Evolutionary conservation across 2,888 invertebrate species (phyloP).

Genomic region (Erebia epiphron): DNA sequence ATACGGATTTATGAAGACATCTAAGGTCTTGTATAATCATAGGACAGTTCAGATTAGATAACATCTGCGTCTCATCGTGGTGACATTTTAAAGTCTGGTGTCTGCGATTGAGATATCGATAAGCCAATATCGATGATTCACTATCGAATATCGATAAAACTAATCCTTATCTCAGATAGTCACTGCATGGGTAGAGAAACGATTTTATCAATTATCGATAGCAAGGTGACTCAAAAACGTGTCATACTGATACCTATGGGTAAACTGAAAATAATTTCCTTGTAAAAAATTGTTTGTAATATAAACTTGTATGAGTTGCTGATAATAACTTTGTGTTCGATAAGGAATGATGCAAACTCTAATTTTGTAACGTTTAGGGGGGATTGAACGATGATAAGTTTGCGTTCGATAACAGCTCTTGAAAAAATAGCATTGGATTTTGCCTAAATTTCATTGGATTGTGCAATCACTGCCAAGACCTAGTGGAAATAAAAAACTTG

Average conservation of each 20-base stretch:
- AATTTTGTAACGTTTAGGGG: not conserved
- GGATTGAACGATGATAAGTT: no score
- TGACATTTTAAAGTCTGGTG: not conserved
- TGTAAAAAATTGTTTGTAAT: not conserved
- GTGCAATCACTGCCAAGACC: not conserved
- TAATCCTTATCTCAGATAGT: slow-evolving; percentile 6
- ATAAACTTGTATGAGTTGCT: not conserved
- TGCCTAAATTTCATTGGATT: no score
- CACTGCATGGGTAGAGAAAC: not conserved
- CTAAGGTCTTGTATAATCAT: not conserved
- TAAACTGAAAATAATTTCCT: not conserved
- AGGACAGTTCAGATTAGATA: slow-evolving; percentile 11
- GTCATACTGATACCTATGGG: not conserved
- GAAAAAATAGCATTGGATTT: no score
- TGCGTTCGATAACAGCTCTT: no score
- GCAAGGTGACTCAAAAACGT: not conserved
- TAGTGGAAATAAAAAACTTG: not conserved
- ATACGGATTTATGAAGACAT: not conserved
- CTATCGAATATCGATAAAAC: not conserved
- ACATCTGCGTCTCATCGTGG: not conserved
- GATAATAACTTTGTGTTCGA: not conserved
- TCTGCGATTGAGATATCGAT: slow-evolving; percentile 2
- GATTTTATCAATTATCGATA: slow-evolving; percentile 2
- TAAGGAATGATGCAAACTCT: not conserved
- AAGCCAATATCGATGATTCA: not conserved